phyloP scores from a whole-genome alignment of 1,140 invertebrate species.

The Teleopsis dalmanni region DNA sequence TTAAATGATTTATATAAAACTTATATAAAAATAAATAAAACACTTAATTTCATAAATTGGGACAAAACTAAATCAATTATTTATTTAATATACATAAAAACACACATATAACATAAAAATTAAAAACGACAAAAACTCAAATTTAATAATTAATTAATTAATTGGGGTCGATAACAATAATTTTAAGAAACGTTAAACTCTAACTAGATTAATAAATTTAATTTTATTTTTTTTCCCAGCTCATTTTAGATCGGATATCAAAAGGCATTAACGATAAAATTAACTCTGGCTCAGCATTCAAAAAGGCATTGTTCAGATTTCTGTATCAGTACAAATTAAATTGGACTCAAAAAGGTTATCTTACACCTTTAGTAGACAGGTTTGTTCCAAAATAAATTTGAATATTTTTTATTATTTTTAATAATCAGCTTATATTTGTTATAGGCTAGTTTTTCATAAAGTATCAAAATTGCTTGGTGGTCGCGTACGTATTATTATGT shows the following conservation, averaged over 20 bases:
- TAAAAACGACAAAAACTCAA: too few relatives aligned
- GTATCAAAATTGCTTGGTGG: constrained; percentile 81
- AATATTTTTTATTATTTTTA: background rate
- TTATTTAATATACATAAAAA: too few relatives aligned
- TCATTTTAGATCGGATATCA: constrained; percentile 91
- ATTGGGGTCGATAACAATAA: too few relatives aligned
- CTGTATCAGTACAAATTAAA: constrained; percentile 85
- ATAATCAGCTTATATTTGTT: background rate
- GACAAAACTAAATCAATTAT: too few relatives aligned
- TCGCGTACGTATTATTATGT: constrained; percentile 73
- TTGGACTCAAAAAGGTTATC: constrained; percentile 76
- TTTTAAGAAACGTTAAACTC: too few relatives aligned
- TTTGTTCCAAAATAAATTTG: constrained; percentile 31
- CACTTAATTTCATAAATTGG: too few relatives aligned
- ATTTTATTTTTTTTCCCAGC: constrained; percentile 46
- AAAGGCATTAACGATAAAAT: constrained; percentile 92
- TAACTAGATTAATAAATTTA: constrained; percentile 3
- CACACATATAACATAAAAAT: too few relatives aligned
- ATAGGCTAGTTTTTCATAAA: constrained; percentile 65
- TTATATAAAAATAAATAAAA: too few relatives aligned
- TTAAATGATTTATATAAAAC: too few relatives aligned
- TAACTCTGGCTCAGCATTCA: constrained; percentile 63
- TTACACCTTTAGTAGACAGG: constrained; percentile 72
- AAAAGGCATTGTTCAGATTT: constrained; percentile 79
- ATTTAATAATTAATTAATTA: too few relatives aligned